A percentile compares a stretch with the other conserved stretches of the same genome.
Conservation (phyloP, 2,113 vertebrate species). For the Microcebus jonahi region DNA sequence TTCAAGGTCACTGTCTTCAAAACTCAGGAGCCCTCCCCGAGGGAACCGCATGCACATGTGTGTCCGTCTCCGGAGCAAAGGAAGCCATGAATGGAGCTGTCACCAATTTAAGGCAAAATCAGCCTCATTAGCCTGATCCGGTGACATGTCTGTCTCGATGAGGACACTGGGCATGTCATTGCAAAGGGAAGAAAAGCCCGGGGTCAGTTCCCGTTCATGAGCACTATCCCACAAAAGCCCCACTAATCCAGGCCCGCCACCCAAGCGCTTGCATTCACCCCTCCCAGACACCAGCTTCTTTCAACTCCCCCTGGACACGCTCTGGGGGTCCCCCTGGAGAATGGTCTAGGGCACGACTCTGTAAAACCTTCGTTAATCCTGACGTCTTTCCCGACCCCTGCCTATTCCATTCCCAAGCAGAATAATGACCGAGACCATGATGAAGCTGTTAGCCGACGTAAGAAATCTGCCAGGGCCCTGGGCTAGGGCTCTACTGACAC, state of each 20-base stretch:
- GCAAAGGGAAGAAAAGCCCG: neutral
- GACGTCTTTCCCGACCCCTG: neutral
- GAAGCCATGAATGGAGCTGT: rapidly evolving
- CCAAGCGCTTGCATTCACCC: rapidly evolving
- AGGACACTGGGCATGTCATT: neutral
- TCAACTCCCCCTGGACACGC: neutral
- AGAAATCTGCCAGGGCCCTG: neutral
- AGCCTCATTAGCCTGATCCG: neutral
- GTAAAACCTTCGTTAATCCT: neutral
- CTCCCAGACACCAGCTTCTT: neutral
- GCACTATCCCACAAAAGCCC: neutral
- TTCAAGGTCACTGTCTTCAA: neutral
- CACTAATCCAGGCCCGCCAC: neutral
- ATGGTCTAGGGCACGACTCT: neutral
- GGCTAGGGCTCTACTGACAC: rapidly evolving
- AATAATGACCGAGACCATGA: rapidly evolving
- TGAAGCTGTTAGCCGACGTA: no score
- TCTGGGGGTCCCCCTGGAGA: neutral
- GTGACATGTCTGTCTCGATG: neutral
- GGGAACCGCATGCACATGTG: rapidly evolving
- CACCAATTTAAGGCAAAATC: neutral
- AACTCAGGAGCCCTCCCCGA: neutral
- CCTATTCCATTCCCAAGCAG: neutral
- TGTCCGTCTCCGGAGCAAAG: neutral
- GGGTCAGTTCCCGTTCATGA: neutral